These are phyloP conservation scores for Montipora foliosa DNA, from an alignment of 64 coral and sea anemone genomes.

Conservation along the genomic window DNA sequence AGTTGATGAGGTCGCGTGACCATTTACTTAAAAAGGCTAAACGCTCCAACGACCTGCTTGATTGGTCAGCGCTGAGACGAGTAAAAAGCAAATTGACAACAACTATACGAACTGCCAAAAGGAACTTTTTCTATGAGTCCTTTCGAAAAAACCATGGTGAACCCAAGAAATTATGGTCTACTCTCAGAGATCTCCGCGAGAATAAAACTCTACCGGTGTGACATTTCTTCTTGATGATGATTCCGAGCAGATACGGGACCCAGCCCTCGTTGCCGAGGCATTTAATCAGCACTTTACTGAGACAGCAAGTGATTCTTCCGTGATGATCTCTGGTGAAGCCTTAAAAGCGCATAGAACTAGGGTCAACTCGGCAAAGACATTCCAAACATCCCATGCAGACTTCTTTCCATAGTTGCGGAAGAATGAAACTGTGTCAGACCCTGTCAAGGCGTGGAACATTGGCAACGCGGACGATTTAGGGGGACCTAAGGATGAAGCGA, in stretches of 20 bases:
- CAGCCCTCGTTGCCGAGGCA: neutral
- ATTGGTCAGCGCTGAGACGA: constrained; percentile 10
- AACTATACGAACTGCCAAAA: constrained; percentile 27
- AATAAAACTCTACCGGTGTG: neutral
- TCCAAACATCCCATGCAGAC: constrained; percentile 69
- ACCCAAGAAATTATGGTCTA: constrained; percentile 24
- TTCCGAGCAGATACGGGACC: neutral
- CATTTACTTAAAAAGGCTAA: too few relatives aligned
- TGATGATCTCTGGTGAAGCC: constrained; percentile 24
- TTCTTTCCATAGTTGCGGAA: constrained; percentile 61
- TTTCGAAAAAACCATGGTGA: constrained; percentile 31
- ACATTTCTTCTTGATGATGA: neutral
- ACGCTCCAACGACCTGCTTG: too few relatives aligned
- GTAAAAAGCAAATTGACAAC: constrained; percentile 21
- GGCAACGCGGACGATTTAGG: constrained; percentile 46
- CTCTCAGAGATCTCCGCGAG: neutral
- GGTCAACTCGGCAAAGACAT: constrained; percentile 68
- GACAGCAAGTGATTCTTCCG: constrained; percentile 36
- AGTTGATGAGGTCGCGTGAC: too few relatives aligned
- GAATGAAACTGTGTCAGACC: constrained; percentile 69
- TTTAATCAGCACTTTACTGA: constrained; percentile 13
- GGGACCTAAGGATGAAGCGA: constrained; percentile 49
- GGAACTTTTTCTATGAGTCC: constrained; percentile 7
- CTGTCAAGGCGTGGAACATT: constrained; percentile 71
- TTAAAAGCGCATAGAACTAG: constrained; percentile 7